Base-by-base conservation (phyloP, 2,888 invertebrate genomes). In the Ceriagrion tenellum region DNA sequence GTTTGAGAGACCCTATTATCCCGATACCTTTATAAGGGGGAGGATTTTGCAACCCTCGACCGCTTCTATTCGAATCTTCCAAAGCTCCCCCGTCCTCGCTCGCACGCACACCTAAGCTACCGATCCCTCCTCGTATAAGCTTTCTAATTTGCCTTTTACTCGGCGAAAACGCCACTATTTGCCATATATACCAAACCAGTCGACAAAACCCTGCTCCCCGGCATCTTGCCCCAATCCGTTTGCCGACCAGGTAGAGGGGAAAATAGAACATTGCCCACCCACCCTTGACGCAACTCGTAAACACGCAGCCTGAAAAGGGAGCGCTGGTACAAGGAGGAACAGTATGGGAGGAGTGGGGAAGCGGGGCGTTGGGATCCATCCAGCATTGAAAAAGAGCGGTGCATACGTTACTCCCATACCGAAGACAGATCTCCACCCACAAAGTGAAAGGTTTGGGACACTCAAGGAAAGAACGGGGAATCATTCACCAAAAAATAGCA, bases 101-200 rank as follows among this genome's bases (percentile, higher is more conserved):
- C 56, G 47, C 59, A 8, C 88, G 4, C 88, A 20, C 88, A 23
- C 47, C 47, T 55, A 55, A 8, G 18, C 20, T 59, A 63, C 93
- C 93, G 56, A 47, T 74, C 93, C 93, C 93, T 81, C 30, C 81
- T 26, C 35, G n/a, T 16, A 47, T 35, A 91, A 40, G 40, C 91
- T 93, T 93, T 74, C 40, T 93, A 93, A 93, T 93, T 93, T 47
- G 74, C 55, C 74, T 93, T 47, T 69, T 81, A 35, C 81, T 35
- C 81, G 30, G 30, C 81, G 2, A 81, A 35, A 81, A 35, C 81
- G 81, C 30, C 35, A 81, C 81, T 13, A 35, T 12, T 18, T 13
- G 12, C 59, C 59, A 59, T 20, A 20, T 59, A 59, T 59, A 59
- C 69, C 69, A n/a, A n/a, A 4, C n/a, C 69, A 26, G 12, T 23